Evolutionary conservation across 2,113 vertebrate species (phyloP), one percentile per base, ranked within the genome.

Genomic region (Mirounga angustirostris): DNA sequence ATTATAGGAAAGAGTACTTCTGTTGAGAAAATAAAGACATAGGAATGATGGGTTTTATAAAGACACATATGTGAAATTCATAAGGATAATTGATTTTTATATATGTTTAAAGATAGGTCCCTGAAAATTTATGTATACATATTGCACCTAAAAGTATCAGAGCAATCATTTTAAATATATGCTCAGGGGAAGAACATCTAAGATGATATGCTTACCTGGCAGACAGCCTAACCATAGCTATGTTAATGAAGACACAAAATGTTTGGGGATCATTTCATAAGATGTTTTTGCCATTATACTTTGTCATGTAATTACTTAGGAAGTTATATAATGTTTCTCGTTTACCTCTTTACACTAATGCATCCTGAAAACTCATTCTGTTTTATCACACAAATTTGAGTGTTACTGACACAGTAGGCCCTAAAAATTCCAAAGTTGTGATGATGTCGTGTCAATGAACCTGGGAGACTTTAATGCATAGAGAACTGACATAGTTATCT

Each of bases 241-340:
- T 50, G 46, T 52, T 58, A 90, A 74, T 52, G 73, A 93, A 63
- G 56, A 36, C 21, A 91, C 3, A 59, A 12, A 59, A 43, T 36
- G 2, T 26, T 59, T 26, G 76, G 3, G 71, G 5, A 30, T n/a
- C 69, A 28, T 33, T 89, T 36, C 91, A 91, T 90, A 93, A 78
- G 40, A 81, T 4, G 16, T 40, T 56, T 63, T 36, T 59, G 69
- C 61, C 8, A 33, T 13, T 0, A 1, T 13, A 4, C 0, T 80
- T 96, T 88, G 50, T 30, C 7, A 94, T 88, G 82, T 83, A 52
- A 92, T 85, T 65, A 71, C 52, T 91, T 71, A 22, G 2, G 73
- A 28, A 83, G 10, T 94, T 36, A 56, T 79, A 84, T 91, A 92
- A 81, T 18, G 22, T 50, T 89, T 4, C 1, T 95, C 97, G 56